These are phyloP conservation scores for Eupithecia dodoneata DNA, from an alignment of 2,888 invertebrate genomes.

Conservation along the genomic window DNA sequence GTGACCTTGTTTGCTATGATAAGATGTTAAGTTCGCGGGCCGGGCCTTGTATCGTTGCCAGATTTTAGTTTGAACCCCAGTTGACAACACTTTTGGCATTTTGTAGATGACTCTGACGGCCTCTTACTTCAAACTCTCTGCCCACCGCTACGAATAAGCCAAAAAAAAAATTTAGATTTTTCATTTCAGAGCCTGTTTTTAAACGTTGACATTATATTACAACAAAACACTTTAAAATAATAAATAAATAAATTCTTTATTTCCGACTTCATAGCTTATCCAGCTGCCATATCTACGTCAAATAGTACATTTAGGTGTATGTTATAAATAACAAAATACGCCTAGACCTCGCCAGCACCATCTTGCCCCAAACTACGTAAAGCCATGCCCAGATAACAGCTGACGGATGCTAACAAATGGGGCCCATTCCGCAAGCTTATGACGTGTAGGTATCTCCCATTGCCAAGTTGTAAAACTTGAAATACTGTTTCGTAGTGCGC, in stretches of 20 bases:
- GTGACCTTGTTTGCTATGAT: constrained; percentile 12
- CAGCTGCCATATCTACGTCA: no score
- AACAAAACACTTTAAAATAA: not conserved
- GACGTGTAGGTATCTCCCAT: constrained; percentile 14
- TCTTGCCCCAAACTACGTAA: not conserved
- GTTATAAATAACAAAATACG: not conserved
- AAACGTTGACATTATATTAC: not conserved
- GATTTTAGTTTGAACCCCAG: not conserved
- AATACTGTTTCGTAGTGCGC: constrained; percentile 26
- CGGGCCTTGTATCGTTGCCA: constrained; percentile 10
- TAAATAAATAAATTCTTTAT: no score
- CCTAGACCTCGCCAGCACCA: not conserved
- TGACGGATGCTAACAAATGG: constrained; percentile 5
- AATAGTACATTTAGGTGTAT: no score
- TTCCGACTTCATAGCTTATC: no score
- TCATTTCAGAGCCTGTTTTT: no score
- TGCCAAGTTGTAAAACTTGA: constrained; percentile 36
- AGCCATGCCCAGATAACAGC: not conserved
- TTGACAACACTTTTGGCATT: not conserved
- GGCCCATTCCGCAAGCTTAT: constrained; percentile 10
- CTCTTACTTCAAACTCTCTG: not conserved
- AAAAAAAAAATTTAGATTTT: no score
- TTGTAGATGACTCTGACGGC: not conserved
- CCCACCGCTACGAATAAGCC: not conserved
- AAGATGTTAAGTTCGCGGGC: constrained; percentile 3